These are phyloP conservation scores for Labia minor DNA, from an alignment of 2,888 invertebrate genomes.

Conservation along the genomic window DNA sequence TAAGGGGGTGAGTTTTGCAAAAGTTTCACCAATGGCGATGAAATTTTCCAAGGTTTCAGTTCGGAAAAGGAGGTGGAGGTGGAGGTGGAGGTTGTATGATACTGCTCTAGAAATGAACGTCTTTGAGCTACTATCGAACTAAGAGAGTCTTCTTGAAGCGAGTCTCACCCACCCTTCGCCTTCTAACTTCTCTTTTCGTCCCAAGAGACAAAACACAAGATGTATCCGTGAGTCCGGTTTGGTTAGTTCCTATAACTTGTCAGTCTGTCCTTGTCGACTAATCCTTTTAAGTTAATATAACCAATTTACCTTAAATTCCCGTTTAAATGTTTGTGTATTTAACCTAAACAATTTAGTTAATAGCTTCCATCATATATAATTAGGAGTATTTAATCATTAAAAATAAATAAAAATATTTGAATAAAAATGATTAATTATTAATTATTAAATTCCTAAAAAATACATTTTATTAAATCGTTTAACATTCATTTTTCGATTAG, in stretches of 20 bases:
- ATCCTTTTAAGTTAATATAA: constrained; percentile 7
- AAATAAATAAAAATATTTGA: too few relatives aligned
- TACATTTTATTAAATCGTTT: too few relatives aligned
- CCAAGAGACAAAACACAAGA: not conserved
- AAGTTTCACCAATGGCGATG: not conserved
- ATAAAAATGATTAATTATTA: too few relatives aligned
- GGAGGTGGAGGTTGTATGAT: not conserved
- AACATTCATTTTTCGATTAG: too few relatives aligned
- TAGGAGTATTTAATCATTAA: too few relatives aligned
- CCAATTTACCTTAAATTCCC: not conserved
- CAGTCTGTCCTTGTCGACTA: not conserved
- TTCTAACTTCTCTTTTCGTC: not conserved
- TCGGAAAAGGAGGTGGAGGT: not conserved
- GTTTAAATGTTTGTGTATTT: not conserved
- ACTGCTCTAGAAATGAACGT: not conserved
- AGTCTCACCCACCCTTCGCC: not conserved
- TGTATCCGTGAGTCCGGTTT: not conserved
- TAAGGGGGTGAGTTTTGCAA: not conserved
- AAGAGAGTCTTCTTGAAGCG: not conserved
- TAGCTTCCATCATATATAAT: too few relatives aligned
- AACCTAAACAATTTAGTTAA: not conserved
- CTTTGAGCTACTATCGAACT: not conserved
- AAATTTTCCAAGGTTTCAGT: not conserved
- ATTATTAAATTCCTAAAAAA: too few relatives aligned
- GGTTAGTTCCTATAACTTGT: not conserved